Conservation (phyloP, 1,140 invertebrate genomes). For the Drosophila bifasciata region DNA sequence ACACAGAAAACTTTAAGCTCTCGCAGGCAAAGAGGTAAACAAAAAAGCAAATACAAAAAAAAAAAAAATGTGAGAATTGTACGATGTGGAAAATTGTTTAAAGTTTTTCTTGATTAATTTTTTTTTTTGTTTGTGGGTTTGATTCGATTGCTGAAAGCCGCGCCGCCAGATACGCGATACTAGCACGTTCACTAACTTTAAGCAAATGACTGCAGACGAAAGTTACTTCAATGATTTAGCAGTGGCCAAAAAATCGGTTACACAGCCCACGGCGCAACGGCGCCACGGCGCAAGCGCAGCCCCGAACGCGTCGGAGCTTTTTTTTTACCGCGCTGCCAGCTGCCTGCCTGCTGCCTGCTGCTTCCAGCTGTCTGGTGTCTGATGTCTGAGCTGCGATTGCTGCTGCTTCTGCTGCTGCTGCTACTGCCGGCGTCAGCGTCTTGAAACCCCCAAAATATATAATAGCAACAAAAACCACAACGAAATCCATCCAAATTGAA, state of each 20-base stretch:
- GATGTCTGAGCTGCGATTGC: slow-evolving; percentile 1
- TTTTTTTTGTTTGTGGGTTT: too few species aligned
- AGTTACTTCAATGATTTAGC: slow-evolving; percentile 84
- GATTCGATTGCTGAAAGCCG: slow-evolving; percentile 43
- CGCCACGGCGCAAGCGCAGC: slow-evolving; percentile 41
- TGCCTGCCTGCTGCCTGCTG: slow-evolving; percentile 3
- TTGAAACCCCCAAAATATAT: background rate
- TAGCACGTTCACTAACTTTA: slow-evolving; percentile 84
- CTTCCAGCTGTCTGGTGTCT: slow-evolving; percentile 16
- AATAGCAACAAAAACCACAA: slow-evolving; percentile 6
- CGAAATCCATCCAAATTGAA: slow-evolving; percentile 53
- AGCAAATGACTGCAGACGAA: slow-evolving; percentile 84
- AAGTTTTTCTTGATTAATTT: slow-evolving; percentile 7
- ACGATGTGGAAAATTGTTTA: background rate
- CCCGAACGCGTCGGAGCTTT: slow-evolving; percentile 48
- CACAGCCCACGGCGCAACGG: slow-evolving; percentile 55
- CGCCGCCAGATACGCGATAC: slow-evolving; percentile 77
- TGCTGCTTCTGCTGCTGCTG: slow-evolving; percentile 10
- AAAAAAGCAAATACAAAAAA: slow-evolving; percentile 25
- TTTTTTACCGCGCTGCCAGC: slow-evolving; percentile 20
- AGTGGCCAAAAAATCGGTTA: slow-evolving; percentile 84
- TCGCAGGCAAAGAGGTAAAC: background rate
- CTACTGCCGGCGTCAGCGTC: too few species aligned
- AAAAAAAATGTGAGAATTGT: slow-evolving; percentile 7
- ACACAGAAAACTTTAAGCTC: slow-evolving; percentile 32